A percentile compares a stretch with the other conserved stretches of the same genome.
Conservation (phyloP, 2,113 vertebrate species). For the Notechis scutatus region DNA sequence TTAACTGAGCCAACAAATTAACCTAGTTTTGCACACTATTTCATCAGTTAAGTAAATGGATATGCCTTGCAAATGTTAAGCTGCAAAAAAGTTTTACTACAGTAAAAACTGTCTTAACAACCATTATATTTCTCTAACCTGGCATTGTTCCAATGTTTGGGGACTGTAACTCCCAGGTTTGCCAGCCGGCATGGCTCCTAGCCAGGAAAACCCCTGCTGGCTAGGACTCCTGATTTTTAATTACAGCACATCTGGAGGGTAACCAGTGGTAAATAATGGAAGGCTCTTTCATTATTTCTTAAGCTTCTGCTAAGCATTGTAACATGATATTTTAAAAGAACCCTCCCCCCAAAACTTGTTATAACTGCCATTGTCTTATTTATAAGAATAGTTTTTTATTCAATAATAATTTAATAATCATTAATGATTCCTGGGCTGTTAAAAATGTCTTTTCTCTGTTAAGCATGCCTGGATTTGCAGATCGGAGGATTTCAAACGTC, state of each 20-base stretch:
- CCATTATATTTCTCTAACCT: neutral
- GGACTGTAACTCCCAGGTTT: neutral
- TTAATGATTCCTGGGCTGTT: constrained; percentile 67
- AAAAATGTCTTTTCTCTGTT: constrained; percentile 63
- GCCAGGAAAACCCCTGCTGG: neutral
- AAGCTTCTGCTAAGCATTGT: constrained; percentile 31
- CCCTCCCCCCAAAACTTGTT: neutral
- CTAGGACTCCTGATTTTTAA: neutral
- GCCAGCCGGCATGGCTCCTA: neutral
- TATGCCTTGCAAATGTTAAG: neutral
- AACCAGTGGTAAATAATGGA: neutral
- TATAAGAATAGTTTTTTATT: constrained; percentile 49
- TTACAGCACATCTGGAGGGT: neutral
- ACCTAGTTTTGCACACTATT: neutral
- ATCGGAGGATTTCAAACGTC: constrained; percentile 47
- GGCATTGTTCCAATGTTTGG: neutral
- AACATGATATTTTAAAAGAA: constrained; percentile 19
- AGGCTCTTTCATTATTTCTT: constrained; percentile 10
- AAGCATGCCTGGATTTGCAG: constrained; percentile 65
- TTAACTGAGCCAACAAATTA: neutral
- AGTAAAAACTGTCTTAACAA: neutral
- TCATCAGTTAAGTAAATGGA: neutral
- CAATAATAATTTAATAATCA: constrained; percentile 71
- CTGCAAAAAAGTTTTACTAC: neutral
- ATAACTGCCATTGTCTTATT: constrained; percentile 65